Conservation (phyloP, 1,140 invertebrate genomes). For the Aphaenogaster ashmeadi region DNA sequence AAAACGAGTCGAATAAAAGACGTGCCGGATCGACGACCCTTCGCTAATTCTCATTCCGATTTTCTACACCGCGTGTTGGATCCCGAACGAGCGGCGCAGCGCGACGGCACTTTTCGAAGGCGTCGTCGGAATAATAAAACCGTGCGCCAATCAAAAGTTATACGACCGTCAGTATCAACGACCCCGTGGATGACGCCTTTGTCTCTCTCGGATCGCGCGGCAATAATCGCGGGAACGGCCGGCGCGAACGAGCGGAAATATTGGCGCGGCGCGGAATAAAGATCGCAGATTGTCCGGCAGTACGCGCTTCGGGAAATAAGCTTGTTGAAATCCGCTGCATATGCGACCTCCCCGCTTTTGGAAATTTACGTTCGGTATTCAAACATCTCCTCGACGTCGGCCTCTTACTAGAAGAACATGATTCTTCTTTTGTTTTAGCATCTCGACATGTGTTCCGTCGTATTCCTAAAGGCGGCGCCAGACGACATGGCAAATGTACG, state of each 20-base stretch:
- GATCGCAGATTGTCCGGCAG: constrained; percentile 46
- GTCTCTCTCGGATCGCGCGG: constrained; percentile 16
- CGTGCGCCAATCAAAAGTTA: constrained; percentile 73
- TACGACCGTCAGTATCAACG: constrained; percentile 35
- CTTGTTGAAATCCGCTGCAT: constrained; percentile 16
- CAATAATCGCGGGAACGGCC: constrained; percentile 63
- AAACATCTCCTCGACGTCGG: constrained; percentile 25
- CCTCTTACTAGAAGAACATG: too few relatives aligned
- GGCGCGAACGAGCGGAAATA: constrained; percentile 51
- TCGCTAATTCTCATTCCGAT: constrained; percentile 34
- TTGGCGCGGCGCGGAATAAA: constrained; percentile 62
- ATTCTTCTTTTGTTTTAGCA: not conserved
- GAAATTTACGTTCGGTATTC: constrained; percentile 55
- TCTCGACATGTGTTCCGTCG: not conserved
- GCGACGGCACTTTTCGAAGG: constrained; percentile 30
- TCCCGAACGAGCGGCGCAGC: not conserved
- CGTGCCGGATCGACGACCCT: not conserved
- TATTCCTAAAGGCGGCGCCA: not conserved
- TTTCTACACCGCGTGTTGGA: not conserved
- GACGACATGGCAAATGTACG: too few relatives aligned
- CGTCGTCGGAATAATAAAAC: constrained; percentile 67
- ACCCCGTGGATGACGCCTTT: constrained; percentile 8
- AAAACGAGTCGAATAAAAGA: not conserved
- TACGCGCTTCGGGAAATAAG: constrained; percentile 51
- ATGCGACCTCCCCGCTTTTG: not conserved